These are phyloP conservation scores for Onychorhynchus coronatus DNA, from an alignment of 2,113 vertebrate genomes.

Conservation along the genomic window DNA sequence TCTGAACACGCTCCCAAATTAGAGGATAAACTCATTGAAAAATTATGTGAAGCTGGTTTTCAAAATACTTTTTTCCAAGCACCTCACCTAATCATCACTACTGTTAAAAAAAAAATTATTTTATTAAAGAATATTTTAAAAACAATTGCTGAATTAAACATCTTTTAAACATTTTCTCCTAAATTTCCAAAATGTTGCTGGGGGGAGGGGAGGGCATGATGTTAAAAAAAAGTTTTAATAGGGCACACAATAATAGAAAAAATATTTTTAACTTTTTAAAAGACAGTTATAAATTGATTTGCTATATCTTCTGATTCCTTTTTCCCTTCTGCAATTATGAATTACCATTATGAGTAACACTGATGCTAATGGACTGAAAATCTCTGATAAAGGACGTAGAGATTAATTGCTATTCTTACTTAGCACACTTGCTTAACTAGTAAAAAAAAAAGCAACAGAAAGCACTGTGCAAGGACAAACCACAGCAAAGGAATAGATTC, in stretches of 20 bases:
- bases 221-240: not conserved
- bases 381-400: not conserved
- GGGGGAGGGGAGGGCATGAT: too few species aligned
- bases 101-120: not conserved
- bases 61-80: not conserved
- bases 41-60: not conserved
- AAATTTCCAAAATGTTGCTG: not conserved
- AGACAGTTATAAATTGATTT: not conserved
- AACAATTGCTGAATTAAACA: not conserved
- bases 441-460: not conserved
- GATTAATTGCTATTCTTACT: not conserved
- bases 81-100: not conserved
- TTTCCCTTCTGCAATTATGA: not conserved
- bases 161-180: not conserved
- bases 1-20: not conserved
- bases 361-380: not conserved
- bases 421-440: not conserved
- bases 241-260: not conserved
- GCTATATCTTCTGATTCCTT: not conserved
- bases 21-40: not conserved
- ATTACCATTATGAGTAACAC: not conserved
- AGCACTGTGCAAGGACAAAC: not conserved
- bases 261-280: not conserved
- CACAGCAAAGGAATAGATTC: not conserved
- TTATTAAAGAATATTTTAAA: not conserved